Evolutionary conservation across 2,888 invertebrate species (phyloP), one percentile per base, ranked within the genome.

Genomic region (Lacanobia oleracea): DNA sequence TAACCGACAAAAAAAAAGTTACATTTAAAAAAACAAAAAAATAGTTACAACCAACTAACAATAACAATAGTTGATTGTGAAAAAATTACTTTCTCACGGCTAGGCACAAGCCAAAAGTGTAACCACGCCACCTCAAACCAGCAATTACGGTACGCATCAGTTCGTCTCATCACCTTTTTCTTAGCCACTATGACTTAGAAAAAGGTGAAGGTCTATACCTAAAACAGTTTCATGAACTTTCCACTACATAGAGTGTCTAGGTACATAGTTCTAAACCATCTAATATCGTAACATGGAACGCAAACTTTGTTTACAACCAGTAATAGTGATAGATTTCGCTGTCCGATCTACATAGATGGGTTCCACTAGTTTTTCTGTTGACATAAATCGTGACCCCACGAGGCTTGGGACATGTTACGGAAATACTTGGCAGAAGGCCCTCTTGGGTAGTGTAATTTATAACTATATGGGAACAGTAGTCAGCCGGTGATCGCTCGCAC

Each of bases 371-470:
- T 93, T 93, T 93, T 93, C 89, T 91, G 91, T 92, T 93, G 91
- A 91, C 92, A 94, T 94, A 94, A 94, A 94, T 94, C 92, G 88
- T 89, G 85, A 83, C 87, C 91, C 91, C 86, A 76, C 71, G 84
- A 84, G 79, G 85, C 65, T 75, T 77, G 56, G 70, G 89, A 90
- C 92, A 86, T 88, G 88, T 87, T 83, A 88, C 91, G 93, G 93
- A 93, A 92, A 88, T 90, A 86, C 83, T 87, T 88, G 89, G 88
- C 92, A 92, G 92, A 91, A 90, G 90, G 91, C 91, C 89, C 92
- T 91, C 90, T 87, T 87, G 88, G 88, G 87, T 86, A 83, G 78
- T 73, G 90, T 93, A 91, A 93, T 94, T 93, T 94, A 94, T 92
- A 91, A 89, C 90, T 87, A 85, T 85, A 85, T 80, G 82, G 84